Conservation (phyloP, 2,113 vertebrate species). For the Sylvia atricapilla region DNA sequence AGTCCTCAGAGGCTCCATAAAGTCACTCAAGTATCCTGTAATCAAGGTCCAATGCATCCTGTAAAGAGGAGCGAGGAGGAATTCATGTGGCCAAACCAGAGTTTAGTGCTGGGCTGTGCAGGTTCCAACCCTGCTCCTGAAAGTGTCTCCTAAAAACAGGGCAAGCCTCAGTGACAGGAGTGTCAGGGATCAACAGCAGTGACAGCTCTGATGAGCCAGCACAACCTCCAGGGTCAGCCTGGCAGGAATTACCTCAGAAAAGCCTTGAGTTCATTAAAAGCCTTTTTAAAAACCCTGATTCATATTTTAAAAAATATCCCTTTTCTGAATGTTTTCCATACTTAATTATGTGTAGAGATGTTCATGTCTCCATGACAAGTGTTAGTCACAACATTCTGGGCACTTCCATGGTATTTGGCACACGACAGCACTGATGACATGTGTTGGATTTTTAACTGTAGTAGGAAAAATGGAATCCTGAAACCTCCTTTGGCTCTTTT, state of each 20-base stretch:
- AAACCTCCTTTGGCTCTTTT: neutral
- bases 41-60: neutral
- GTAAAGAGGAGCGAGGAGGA: neutral
- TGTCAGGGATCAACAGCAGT: neutral
- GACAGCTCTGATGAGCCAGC: neutral
- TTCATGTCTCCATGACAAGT: neutral
- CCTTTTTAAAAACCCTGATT: neutral
- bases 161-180: neutral
- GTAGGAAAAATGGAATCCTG: neutral
- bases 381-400: neutral
- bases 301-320: neutral
- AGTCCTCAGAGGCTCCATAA: neutral
- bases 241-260: neutral
- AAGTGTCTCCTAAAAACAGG: neutral
- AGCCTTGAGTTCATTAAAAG: neutral
- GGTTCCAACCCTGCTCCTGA: neutral
- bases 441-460: neutral
- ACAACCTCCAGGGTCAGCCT: neutral
- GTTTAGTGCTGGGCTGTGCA: neutral
- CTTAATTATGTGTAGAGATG: neutral
- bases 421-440: accelerated
- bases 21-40: neutral
- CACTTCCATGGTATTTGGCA: neutral
- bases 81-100: neutral
- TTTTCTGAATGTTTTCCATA: neutral